phyloP scores from a whole-genome alignment of 2,797 vertebrate genomes.

The Cuculus canorus region DNA sequence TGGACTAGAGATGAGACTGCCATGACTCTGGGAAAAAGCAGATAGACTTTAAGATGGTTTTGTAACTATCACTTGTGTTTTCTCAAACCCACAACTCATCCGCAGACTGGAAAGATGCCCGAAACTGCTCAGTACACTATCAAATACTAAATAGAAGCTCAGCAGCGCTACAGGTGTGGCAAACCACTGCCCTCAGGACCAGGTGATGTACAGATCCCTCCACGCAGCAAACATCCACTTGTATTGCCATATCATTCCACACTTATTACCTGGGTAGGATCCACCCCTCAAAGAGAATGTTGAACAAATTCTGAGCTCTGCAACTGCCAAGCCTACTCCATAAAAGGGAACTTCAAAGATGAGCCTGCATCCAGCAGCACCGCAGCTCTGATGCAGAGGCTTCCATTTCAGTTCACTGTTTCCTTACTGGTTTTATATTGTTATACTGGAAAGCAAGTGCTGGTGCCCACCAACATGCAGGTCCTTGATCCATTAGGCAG shows the following conservation, averaged over 20 bases:
- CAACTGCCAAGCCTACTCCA: not conserved
- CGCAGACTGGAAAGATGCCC: not conserved
- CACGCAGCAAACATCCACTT: accelerated
- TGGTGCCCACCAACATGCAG: not conserved
- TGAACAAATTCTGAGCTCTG: not conserved
- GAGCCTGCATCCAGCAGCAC: not conserved
- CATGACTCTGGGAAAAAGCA: not conserved
- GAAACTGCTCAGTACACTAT: not conserved
- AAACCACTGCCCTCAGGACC: not conserved
- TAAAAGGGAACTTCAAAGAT: too few species aligned
- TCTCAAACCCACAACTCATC: not conserved
- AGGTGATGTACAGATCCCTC: accelerated
- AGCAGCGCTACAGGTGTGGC: not conserved
- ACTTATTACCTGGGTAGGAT: not conserved
- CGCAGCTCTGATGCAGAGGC: not conserved
- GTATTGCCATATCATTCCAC: not conserved
- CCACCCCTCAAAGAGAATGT: not conserved
- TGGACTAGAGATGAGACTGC: not conserved
- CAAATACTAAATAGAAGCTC: not conserved
- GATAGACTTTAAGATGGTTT: not conserved
- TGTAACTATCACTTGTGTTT: not conserved
- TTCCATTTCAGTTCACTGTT: not conserved
- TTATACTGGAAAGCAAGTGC: not conserved
- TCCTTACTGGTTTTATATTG: not conserved
- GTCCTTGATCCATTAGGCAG: not conserved